These are phyloP conservation scores for Petrocephalus sullivani DNA, from an alignment of 2,797 vertebrate species.

Conservation along the genomic window DNA sequence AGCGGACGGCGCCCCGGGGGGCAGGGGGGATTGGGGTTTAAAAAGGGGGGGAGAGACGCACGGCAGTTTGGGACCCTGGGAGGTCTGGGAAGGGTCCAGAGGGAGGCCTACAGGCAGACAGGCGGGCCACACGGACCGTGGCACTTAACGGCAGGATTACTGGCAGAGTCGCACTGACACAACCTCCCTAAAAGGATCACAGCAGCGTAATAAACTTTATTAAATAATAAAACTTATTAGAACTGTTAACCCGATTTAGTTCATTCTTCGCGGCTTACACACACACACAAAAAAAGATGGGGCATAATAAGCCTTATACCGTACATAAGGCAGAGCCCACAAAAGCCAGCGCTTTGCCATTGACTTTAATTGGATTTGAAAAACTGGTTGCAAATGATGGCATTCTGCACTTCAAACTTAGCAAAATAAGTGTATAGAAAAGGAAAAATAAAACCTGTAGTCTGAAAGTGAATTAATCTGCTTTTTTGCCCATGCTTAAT, in stretches of 20 bases:
- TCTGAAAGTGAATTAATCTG: constrained; percentile 99
- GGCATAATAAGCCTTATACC: constrained; percentile 98
- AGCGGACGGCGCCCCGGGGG: constrained; percentile 45
- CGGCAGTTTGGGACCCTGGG: constrained; percentile 50
- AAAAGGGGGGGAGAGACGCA: constrained; percentile 52
- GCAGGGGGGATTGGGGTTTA: constrained; percentile 46
- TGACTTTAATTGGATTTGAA: constrained; percentile 99
- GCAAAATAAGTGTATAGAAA: constrained; percentile 80
- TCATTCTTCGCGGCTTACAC: constrained; percentile 99
- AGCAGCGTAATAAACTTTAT: constrained; percentile 99
- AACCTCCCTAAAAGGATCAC: constrained; percentile 99
- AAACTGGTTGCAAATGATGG: constrained; percentile 99
- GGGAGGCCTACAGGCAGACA: constrained; percentile 53
- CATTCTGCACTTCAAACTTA: constrained; percentile 98
- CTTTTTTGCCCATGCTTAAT: constrained; percentile 98
- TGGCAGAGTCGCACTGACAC: constrained; percentile 86
- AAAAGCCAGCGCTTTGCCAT: constrained; percentile 95
- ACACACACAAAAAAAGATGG: constrained; percentile 84
- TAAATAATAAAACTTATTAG: constrained; percentile 99
- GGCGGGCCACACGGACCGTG: constrained; percentile 75
- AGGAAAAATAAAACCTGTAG: constrained; percentile 73
- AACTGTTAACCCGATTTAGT: constrained; percentile 99
- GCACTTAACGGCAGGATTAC: constrained; percentile 85
- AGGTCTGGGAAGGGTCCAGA: constrained; percentile 59
- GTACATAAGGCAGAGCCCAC: constrained; percentile 98